These are phyloP conservation scores for Julus scandinavius DNA, from an alignment of 2,888 invertebrate genomes.

Conservation along the genomic window DNA sequence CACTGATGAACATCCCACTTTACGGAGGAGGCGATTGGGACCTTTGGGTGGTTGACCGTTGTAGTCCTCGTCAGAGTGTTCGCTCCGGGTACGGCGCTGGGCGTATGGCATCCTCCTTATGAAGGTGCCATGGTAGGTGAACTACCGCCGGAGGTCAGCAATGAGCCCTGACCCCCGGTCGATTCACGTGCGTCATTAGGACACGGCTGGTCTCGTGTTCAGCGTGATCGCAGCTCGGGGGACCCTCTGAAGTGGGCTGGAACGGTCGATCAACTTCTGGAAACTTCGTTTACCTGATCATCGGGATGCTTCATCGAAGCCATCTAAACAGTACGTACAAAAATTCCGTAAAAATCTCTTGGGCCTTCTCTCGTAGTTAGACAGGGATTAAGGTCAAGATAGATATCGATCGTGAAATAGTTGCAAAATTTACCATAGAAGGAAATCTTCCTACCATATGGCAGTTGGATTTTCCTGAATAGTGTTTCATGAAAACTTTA, in stretches of 20 bases:
- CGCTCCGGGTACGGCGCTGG: not conserved
- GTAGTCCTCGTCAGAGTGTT: not conserved
- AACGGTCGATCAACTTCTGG: not conserved
- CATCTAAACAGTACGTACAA: not conserved
- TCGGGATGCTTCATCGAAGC: not conserved
- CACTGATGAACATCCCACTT: not conserved
- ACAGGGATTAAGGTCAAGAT: not conserved
- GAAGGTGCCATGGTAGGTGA: not conserved
- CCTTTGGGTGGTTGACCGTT: not conserved
- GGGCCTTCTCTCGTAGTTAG: not conserved
- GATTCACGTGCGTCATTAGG: constrained; percentile 15
- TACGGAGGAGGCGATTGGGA: not conserved
- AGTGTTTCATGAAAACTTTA: no score
- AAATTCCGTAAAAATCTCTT: not conserved
- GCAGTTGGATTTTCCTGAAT: no score
- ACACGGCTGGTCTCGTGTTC: constrained; percentile 31
- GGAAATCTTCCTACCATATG: no score
- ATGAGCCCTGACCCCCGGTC: not conserved
- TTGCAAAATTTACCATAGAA: no score
- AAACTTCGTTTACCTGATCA: not conserved
- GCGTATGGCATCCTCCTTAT: constrained; percentile 22
- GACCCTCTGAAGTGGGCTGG: not conserved
- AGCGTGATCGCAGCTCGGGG: not conserved
- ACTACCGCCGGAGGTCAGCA: not conserved
- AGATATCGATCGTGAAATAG: not conserved